These are phyloP conservation scores for Epinotia brunnichana DNA, from an alignment of 2,888 invertebrate species.

Conservation along the genomic window DNA sequence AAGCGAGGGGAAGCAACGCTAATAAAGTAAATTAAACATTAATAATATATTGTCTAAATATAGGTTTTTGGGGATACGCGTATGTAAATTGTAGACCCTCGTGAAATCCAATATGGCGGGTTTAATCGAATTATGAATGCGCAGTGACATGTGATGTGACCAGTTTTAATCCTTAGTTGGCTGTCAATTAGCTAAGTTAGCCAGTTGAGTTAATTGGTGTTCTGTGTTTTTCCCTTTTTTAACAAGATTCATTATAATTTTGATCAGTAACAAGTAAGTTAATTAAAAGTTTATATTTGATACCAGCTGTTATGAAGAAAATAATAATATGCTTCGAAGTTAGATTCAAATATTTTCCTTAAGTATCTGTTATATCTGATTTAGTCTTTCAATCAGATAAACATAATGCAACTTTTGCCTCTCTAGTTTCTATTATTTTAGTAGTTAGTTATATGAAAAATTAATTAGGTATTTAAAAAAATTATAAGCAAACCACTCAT, in stretches of 20 bases:
- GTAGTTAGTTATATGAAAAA: background rate
- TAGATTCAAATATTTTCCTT: background rate
- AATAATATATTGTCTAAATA: constrained; percentile 82
- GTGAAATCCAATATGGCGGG: constrained; percentile 64
- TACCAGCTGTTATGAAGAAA: background rate
- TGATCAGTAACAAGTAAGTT: background rate
- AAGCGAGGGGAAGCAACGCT: constrained; percentile 71
- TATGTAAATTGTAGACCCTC: constrained; percentile 71
- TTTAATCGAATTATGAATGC: constrained; percentile 61
- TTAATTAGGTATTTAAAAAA: constrained; percentile 50
- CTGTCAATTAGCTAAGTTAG: constrained; percentile 30
- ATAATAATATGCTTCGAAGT: background rate
- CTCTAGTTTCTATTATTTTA: too few species aligned
- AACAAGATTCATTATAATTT: background rate
- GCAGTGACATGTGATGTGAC: constrained; percentile 49
- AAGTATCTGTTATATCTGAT: too few species aligned
- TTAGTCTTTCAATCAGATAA: background rate
- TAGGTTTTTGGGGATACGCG: constrained; percentile 71
- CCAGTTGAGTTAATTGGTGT: constrained; percentile 36
- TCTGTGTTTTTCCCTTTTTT: constrained; percentile 18
- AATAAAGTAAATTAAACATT: constrained; percentile 84
- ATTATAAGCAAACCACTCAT: constrained; percentile 60
- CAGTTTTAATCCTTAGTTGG: constrained; percentile 40
- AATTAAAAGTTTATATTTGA: background rate
- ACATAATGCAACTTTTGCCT: background rate